A percentile compares a stretch with the other conserved stretches of the same genome.
Evolutionary conservation across 2,113 vertebrate genomes (phyloP).

Genomic region (Nothocercus nigrocapillus): DNA sequence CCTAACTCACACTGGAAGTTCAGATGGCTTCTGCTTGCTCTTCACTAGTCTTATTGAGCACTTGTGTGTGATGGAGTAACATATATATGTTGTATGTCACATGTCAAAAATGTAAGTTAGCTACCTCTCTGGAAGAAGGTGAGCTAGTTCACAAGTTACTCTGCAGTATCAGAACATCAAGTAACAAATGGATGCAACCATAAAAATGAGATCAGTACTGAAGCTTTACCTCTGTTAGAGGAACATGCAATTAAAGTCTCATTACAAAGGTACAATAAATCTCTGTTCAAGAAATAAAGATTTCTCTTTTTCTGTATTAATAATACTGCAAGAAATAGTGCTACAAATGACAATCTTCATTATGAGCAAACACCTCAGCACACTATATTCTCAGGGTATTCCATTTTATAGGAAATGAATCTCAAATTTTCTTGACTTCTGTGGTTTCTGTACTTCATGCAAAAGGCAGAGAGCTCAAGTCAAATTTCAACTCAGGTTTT

Average conservation of each 20-base stretch:
- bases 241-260: background rate
- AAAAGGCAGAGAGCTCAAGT: background rate
- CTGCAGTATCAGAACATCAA: background rate
- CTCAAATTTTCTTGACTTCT: background rate
- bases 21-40: background rate
- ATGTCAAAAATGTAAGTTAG: background rate
- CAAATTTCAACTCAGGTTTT: background rate
- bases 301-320: background rate
- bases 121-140: background rate
- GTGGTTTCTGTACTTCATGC: background rate
- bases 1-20: background rate
- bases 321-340: background rate
- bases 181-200: background rate
- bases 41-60: background rate
- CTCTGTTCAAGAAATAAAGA: background rate
- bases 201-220: background rate
- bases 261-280: background rate
- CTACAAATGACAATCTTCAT: background rate
- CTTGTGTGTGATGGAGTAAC: background rate
- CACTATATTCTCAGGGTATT: background rate
- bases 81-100: background rate
- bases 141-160: background rate
- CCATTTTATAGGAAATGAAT: background rate
- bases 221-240: background rate
- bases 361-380: background rate